Percentiles rank a stretch among this genome's conserved stretches.
phyloP scores from a whole-genome alignment of 2,797 vertebrate genomes.

The Mus spretus region DNA sequence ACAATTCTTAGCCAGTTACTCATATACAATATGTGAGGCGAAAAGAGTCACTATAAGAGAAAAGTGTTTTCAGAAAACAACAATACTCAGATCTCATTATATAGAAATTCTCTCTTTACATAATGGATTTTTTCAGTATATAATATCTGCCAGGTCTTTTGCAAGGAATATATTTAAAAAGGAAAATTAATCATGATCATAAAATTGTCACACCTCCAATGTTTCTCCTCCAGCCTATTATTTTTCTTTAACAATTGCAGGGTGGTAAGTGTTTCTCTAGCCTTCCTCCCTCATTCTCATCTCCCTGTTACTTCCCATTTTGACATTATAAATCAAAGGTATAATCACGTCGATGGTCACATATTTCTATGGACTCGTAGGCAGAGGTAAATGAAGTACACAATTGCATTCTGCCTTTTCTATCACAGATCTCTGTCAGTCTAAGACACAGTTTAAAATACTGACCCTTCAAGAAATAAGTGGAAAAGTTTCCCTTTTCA shows the following conservation, averaged over 20 bases:
- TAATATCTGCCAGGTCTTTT: background rate
- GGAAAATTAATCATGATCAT: background rate
- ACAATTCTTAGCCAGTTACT: background rate
- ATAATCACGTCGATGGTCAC: too few relatives aligned
- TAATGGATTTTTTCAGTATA: background rate
- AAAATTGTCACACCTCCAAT: background rate
- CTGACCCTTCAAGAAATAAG: background rate
- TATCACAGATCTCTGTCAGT: background rate
- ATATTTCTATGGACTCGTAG: background rate
- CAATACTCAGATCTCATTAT: background rate
- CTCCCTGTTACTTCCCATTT: too few relatives aligned
- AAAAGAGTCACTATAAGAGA: background rate
- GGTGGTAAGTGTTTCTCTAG: background rate
- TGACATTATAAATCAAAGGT: background rate
- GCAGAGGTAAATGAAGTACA: background rate
- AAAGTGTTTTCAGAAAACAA: background rate
- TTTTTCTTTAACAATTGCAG: background rate
- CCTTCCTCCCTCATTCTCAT: background rate
- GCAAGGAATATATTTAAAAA: background rate
- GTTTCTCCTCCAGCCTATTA: background rate
- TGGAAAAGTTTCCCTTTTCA: background rate
- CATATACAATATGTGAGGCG: background rate
- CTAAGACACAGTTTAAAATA: background rate
- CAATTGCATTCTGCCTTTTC: background rate
- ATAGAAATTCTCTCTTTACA: background rate